phyloP scores from a whole-genome alignment of 2,888 invertebrate genomes.

The Candidula unifasciata region DNA sequence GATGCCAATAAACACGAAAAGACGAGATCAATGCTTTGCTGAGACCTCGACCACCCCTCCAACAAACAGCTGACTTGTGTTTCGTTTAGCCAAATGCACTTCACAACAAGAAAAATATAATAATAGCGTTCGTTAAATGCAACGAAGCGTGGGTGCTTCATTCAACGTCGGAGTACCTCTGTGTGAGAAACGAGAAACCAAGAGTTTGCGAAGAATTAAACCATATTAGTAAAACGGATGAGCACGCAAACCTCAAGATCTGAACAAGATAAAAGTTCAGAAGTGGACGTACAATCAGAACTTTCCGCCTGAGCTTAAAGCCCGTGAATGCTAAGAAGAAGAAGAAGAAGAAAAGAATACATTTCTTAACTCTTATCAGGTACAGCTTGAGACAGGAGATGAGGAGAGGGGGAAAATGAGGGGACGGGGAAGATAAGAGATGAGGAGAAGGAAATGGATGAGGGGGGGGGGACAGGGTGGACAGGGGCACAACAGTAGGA shows the following conservation, averaged over 20 bases:
- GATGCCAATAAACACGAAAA: too few relatives aligned
- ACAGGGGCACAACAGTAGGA: conserved; percentile 17
- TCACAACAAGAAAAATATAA: too few relatives aligned
- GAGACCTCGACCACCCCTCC: too few relatives aligned
- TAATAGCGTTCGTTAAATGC: too few relatives aligned
- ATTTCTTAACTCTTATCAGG: neutral
- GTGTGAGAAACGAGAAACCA: neutral
- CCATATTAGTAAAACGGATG: neutral
- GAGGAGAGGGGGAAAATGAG: neutral
- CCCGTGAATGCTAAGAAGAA: too few relatives aligned
- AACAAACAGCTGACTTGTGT: too few relatives aligned
- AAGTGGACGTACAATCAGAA: too few relatives aligned
- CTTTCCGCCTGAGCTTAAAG: too few relatives aligned
- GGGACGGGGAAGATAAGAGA: neutral
- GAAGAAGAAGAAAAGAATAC: neutral
- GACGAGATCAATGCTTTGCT: too few relatives aligned
- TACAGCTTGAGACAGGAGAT: neutral
- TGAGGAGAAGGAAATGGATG: conserved; percentile 2
- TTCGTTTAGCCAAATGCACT: too few relatives aligned
- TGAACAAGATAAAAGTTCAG: neutral
- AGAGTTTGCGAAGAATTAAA: neutral
- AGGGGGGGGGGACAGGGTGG: conserved; percentile 19
- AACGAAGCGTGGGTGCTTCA: too few relatives aligned
- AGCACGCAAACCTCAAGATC: neutral
- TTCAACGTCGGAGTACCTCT: too few relatives aligned